Percentiles rank a stretch among this genome's conserved stretches.
Conservation (phyloP, 1,140 invertebrate genomes). For the Teleopsis dalmanni region DNA sequence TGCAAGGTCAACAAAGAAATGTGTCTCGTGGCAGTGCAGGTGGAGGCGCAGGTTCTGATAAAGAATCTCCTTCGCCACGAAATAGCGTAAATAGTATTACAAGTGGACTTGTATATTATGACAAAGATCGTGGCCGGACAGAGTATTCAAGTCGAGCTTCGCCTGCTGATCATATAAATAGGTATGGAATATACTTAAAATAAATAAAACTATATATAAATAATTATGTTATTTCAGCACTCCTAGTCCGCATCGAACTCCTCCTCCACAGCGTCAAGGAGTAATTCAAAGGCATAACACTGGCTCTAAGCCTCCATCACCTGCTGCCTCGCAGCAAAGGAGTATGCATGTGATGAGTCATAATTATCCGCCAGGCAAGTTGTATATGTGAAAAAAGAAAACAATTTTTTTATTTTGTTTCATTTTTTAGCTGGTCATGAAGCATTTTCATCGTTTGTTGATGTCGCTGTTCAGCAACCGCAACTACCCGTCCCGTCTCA, state of each 20-base stretch:
- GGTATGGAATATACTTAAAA: conserved; percentile 18
- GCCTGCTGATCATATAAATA: conserved; percentile 45
- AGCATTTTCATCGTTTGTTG: conserved; percentile 75
- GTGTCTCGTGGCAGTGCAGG: conserved; percentile 26
- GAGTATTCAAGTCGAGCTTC: conserved; percentile 41
- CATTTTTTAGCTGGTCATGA: conserved; percentile 58
- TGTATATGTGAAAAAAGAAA: neutral
- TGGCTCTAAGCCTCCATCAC: conserved; percentile 44
- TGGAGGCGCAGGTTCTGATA: conserved; percentile 35
- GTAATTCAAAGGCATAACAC: conserved; percentile 66
- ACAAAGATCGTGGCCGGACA: conserved; percentile 36
- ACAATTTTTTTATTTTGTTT: neutral
- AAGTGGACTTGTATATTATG: conserved; percentile 21
- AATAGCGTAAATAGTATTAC: conserved; percentile 37
- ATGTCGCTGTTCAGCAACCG: conserved; percentile 76
- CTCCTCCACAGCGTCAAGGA: conserved; percentile 52
- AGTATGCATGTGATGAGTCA: conserved; percentile 42
- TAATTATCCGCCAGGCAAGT: conserved; percentile 48
- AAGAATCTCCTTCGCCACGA: conserved; percentile 44
- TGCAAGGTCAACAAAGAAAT: conserved; percentile 55
- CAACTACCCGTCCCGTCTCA: conserved; percentile 67
- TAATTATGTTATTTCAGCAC: conserved; percentile 30
- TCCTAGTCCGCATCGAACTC: conserved; percentile 50
- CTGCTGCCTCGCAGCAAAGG: conserved; percentile 34
- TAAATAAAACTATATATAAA: neutral